These are phyloP conservation scores for Hozukius guyotensis DNA, from an alignment of 2,797 vertebrate species.

Conservation along the genomic window DNA sequence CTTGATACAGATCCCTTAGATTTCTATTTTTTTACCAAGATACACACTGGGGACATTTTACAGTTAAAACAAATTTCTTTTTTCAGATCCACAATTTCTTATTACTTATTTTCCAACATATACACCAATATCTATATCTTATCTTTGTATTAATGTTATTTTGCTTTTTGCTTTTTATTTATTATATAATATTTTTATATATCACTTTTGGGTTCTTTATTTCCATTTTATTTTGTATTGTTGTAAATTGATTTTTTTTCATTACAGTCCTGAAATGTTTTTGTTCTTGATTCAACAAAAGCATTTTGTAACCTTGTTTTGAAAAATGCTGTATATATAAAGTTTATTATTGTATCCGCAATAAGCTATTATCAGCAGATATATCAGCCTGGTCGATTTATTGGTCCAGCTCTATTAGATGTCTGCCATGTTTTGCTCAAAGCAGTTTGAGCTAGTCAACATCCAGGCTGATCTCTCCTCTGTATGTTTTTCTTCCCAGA, in stretches of 20 bases:
- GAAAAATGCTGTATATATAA: background rate
- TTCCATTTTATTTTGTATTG: background rate
- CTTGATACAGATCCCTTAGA: too few relatives aligned
- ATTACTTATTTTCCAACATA: accelerated
- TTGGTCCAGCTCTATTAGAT: background rate
- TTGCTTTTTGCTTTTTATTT: background rate
- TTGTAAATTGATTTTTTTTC: background rate
- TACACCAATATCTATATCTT: background rate
- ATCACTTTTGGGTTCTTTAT: background rate
- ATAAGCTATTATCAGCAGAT: background rate
- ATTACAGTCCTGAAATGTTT: background rate
- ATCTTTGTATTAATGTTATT: background rate
- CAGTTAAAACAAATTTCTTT: too few relatives aligned
- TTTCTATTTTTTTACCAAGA: too few relatives aligned
- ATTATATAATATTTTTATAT: background rate
- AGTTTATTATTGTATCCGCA: background rate
- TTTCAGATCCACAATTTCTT: background rate
- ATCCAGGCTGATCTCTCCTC: background rate
- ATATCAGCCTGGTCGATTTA: background rate
- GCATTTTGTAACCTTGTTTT: background rate
- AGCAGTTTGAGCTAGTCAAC: background rate
- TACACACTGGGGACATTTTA: too few relatives aligned
- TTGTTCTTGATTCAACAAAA: background rate
- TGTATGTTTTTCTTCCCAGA: background rate
- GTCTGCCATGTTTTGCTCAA: background rate